Evolutionary conservation across 1,140 invertebrate genomes (phyloP).

Genomic region (Drosophila ficusphila): DNA sequence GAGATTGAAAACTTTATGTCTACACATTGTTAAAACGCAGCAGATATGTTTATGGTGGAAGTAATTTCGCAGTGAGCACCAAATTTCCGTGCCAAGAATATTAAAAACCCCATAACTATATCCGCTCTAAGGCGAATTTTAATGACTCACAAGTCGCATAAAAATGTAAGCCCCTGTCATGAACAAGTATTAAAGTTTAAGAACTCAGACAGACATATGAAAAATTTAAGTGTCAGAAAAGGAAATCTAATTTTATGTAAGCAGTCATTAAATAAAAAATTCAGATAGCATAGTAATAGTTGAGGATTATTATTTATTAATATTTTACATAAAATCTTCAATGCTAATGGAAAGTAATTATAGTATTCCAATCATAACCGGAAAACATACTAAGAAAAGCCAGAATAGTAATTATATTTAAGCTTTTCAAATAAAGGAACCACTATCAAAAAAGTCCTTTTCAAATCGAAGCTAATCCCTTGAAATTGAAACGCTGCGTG

Average conservation of each 20-base stretch:
- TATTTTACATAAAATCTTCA: too few relatives aligned
- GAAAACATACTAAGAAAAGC: not conserved
- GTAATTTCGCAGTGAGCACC: not conserved
- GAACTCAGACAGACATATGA: slow-evolving; percentile 22
- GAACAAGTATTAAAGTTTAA: not conserved
- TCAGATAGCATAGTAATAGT: too few relatives aligned
- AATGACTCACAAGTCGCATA: slow-evolving; percentile 19
- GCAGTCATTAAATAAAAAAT: too few relatives aligned
- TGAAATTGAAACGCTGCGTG: not conserved
- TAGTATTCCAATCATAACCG: too few relatives aligned
- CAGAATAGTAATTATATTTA: not conserved
- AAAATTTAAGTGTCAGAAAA: not conserved
- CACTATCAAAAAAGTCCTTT: not conserved
- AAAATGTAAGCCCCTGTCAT: slow-evolving; percentile 4
- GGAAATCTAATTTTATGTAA: too few relatives aligned
- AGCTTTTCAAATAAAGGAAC: not conserved
- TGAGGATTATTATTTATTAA: too few relatives aligned
- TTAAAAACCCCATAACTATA: slow-evolving; percentile 17
- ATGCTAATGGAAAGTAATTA: too few relatives aligned
- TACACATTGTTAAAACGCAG: slow-evolving; percentile 1
- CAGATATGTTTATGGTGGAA: not conserved
- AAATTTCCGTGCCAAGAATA: slow-evolving; percentile 8
- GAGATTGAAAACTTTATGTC: not conserved
- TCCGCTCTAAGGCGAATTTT: not conserved
- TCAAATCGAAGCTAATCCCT: not conserved